Conservation (phyloP, 2,888 invertebrate species). For the Hyalella azteca region DNA sequence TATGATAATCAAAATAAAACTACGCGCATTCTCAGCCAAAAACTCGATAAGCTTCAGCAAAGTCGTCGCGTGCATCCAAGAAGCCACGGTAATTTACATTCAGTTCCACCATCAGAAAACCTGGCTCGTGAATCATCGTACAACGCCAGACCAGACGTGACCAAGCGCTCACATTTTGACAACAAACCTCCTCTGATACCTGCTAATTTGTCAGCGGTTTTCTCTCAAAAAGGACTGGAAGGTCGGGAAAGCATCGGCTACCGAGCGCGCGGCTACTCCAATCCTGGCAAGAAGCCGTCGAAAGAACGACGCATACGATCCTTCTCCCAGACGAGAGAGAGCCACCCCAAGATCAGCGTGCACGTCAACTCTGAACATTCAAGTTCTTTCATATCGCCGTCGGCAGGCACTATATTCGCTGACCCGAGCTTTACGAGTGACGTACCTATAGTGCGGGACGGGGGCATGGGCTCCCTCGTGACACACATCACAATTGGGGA, state of each 20-base stretch:
- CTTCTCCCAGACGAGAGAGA: constrained; percentile 15
- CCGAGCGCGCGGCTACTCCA: not conserved
- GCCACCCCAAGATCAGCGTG: not conserved
- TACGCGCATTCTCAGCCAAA: not conserved
- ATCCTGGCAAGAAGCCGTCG: not conserved
- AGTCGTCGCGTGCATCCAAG: not conserved
- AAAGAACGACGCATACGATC: constrained; percentile 12
- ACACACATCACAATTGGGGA: constrained; percentile 16
- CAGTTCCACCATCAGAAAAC: not conserved
- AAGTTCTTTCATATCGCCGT: constrained; percentile 1
- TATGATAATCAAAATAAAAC: not conserved
- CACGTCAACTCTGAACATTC: not conserved
- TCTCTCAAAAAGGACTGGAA: not conserved
- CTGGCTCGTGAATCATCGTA: not conserved
- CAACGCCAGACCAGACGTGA: not conserved
- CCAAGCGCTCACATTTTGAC: not conserved
- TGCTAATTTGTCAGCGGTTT: not conserved
- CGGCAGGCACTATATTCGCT: constrained; percentile 14
- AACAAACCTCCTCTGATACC: constrained; percentile 8
- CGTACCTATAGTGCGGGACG: not conserved
- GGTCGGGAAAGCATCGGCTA: not conserved
- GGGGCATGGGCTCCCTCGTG: not conserved
- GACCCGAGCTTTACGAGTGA: not conserved
- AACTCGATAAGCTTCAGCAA: constrained; percentile 9
- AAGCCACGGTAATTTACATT: not conserved